These are phyloP conservation scores for Rhamphomyia laevipes DNA, from an alignment of 2,888 invertebrate genomes.

Conservation along the genomic window DNA sequence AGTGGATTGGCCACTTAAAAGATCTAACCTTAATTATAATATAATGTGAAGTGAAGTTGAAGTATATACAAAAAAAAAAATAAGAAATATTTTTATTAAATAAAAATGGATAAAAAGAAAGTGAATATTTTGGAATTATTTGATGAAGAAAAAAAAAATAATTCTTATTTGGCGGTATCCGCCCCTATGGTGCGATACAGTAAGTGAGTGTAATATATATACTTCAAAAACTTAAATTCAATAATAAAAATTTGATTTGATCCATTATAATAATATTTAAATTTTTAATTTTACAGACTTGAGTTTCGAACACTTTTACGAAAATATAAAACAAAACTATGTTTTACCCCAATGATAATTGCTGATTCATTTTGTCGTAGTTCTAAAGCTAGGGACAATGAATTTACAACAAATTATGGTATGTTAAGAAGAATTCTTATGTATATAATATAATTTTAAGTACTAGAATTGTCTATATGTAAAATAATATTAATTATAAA, in stretches of 20 bases:
- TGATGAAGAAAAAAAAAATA: conserved; percentile 38
- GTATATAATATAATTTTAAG: background rate
- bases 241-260: background rate
- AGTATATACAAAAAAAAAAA: too few relatives aligned
- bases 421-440: conserved; percentile 13
- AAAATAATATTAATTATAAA: background rate
- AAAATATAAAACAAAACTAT: conserved; percentile 75
- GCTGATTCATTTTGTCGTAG: conserved; percentile 89
- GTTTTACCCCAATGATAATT: conserved; percentile 94
- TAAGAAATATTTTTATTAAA: too few relatives aligned
- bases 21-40: too few relatives aligned
- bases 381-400: conserved; percentile 68
- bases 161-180: conserved; percentile 61
- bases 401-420: conserved; percentile 60
- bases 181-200: conserved; percentile 97
- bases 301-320: conserved; percentile 65
- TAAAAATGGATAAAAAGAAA: background rate
- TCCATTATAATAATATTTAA: background rate
- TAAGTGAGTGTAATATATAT: conserved; percentile 42
- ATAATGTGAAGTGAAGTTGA: too few relatives aligned
- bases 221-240: background rate
- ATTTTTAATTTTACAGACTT: conserved; percentile 40
- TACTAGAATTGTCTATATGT: background rate
- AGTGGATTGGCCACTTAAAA: too few relatives aligned
- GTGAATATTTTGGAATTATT: conserved; percentile 53